Percentiles rank a stretch among this genome's conserved stretches.
Conservation (phyloP, 2,797 vertebrate genomes). For the Hydrophis major region DNA sequence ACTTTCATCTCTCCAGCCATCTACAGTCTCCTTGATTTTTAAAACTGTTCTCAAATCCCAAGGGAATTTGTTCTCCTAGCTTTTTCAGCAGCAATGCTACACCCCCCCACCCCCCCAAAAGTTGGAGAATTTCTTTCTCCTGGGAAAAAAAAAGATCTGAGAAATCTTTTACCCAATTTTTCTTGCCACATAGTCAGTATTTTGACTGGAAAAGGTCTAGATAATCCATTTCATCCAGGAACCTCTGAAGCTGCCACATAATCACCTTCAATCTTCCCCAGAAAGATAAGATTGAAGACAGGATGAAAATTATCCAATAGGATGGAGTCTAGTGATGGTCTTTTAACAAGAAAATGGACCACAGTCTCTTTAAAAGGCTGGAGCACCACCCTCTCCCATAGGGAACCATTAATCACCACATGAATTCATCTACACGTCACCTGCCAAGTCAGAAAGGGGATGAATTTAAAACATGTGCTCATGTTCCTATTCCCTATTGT, state of each 20-base stretch:
- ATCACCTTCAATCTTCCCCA: not conserved
- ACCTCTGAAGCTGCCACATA: not conserved
- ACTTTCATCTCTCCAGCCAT: not conserved
- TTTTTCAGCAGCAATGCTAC: not conserved
- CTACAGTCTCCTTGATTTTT: not conserved
- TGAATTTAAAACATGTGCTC: not conserved
- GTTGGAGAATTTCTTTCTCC: not conserved
- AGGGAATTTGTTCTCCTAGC: not conserved
- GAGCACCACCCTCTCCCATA: not conserved
- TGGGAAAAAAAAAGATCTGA: not conserved
- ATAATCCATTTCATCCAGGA: not conserved
- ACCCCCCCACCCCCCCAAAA: too few relatives aligned
- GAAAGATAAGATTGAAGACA: not conserved
- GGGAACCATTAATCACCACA: not conserved
- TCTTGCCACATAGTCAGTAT: not conserved
- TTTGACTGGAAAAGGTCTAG: not conserved
- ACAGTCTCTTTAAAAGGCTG: not conserved
- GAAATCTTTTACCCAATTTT: not conserved
- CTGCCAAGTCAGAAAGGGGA: not conserved
- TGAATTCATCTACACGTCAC: not conserved
- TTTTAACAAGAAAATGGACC: not conserved
- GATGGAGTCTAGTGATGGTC: not conserved
- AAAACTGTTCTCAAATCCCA: not conserved
- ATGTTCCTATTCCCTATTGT: not conserved
- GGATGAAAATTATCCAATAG: not conserved